Percentiles rank a stretch among this genome's conserved stretches.
phyloP scores from a whole-genome alignment of 2,888 invertebrate genomes.

The Orthosia gracilis region DNA sequence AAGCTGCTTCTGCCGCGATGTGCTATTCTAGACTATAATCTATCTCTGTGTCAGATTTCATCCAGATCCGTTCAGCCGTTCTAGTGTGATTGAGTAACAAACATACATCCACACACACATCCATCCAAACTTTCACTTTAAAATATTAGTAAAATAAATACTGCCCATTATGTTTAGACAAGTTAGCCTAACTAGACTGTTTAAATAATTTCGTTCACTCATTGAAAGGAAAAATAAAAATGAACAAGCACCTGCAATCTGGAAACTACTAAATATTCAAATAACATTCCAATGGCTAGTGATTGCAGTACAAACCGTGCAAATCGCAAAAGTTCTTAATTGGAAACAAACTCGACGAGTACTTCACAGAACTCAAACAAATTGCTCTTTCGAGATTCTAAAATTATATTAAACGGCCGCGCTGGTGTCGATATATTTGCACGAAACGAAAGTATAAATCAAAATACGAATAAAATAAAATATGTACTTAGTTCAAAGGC shows the following conservation, averaged over 20 bases:
- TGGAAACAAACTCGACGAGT: constrained; percentile 35
- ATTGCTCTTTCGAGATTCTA: constrained; percentile 26
- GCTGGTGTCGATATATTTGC: background rate
- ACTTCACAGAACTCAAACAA: constrained; percentile 23
- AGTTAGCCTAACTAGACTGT: background rate
- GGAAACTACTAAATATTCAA: constrained; percentile 33
- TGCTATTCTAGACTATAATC: too few relatives aligned
- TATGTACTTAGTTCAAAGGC: background rate
- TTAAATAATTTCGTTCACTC: background rate
- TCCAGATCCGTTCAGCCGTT: too few relatives aligned
- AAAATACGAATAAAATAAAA: background rate
- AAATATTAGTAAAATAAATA: too few relatives aligned
- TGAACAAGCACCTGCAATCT: constrained; percentile 5
- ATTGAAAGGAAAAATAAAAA: background rate
- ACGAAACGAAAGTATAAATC: background rate
- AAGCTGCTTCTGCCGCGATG: too few relatives aligned
- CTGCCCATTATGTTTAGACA: too few relatives aligned
- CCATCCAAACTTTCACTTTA: too few relatives aligned
- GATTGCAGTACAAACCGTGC: constrained; percentile 20
- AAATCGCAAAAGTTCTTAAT: constrained; percentile 42
- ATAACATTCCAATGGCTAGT: constrained; percentile 16
- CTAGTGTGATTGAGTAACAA: too few relatives aligned
- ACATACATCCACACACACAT: background rate
- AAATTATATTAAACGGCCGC: constrained; percentile 14
- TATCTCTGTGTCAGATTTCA: too few relatives aligned